Conservation (phyloP, 2,797 vertebrate species). For the Phoebastria nigripes region DNA sequence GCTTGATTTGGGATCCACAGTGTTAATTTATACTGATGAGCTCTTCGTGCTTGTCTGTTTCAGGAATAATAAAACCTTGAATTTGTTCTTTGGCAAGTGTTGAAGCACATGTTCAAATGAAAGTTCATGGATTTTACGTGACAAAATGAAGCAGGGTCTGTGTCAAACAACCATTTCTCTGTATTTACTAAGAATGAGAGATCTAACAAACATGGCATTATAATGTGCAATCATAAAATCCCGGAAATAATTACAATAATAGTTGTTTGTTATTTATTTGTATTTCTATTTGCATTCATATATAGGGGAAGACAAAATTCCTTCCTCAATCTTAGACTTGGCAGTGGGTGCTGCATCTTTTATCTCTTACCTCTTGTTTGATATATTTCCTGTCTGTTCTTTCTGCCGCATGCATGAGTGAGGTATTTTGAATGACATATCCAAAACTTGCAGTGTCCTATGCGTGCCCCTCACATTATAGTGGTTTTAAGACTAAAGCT, state of each 20-base stretch:
- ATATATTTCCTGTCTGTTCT: not conserved
- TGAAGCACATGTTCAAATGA: not conserved
- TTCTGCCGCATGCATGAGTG: not conserved
- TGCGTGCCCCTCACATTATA: not conserved
- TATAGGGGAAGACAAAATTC: not conserved
- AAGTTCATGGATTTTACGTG: not conserved
- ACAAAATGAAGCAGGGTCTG: not conserved
- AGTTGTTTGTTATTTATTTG: not conserved
- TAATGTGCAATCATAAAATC: not conserved
- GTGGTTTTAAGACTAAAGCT: not conserved
- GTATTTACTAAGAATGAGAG: not conserved
- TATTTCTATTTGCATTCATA: not conserved
- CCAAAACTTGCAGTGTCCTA: not conserved
- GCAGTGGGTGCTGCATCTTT: not conserved
- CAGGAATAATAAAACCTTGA: not conserved
- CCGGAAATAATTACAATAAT: not conserved
- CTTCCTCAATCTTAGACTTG: not conserved
- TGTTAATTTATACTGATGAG: not conserved
- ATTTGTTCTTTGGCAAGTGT: not conserved
- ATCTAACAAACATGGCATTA: not conserved
- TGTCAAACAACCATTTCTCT: not conserved
- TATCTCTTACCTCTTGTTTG: not conserved
- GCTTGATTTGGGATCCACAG: not conserved
- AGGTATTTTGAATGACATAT: not conserved
- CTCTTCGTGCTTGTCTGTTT: not conserved